Base-by-base conservation (phyloP, 2,113 vertebrate genomes). In the Callipepla squamata region DNA sequence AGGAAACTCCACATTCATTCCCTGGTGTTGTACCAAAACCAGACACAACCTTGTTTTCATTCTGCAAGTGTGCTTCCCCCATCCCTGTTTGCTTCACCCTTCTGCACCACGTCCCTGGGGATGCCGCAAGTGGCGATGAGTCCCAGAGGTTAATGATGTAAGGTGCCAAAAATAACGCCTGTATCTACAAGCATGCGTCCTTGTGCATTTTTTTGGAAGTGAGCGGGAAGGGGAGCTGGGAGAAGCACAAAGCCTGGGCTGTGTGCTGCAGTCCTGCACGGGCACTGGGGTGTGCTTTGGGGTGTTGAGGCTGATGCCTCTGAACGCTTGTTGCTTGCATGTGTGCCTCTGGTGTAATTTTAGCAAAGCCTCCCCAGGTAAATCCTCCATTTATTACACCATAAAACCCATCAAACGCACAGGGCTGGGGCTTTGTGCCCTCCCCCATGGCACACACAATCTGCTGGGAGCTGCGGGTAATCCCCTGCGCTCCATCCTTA, bases 161-260 rank as follows among this genome's bases (percentile, higher is more conserved):
- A 50, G 61, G 28, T 36, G 58, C 82, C 87, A 88, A 90, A 90
- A 86, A 86, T 51, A 74, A 30, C 16, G 13, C 50, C 34, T 85
- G 73, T 88, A 47, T 80, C 68, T 79, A 2, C 14, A 28, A 28
- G 2, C 40, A 3, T 2, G 0, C 1, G n/a, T 63, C 4, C 68
- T 8, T n/a, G 77, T 13, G 90, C 61, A 4, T 44, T 51, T 55
- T 80, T 67, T 17, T 77, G 68, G 83, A 83, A 32, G 73, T 0
- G 2, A 48, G 25, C 28, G 4, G 38, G 74, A 30, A 34, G 40
- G 0, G 0, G 67, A 38, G 34, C 40, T 0, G 15, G 63, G 50
- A 1, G 30, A 11, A 44, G 11, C 2, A 0, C 0, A 6, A 81
- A 30, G 25, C 65, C 45, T 0, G 2, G 66, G 75, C 80, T 75